phyloP scores from a whole-genome alignment of 2,113 vertebrate species.

The Aviceda subcristata region DNA sequence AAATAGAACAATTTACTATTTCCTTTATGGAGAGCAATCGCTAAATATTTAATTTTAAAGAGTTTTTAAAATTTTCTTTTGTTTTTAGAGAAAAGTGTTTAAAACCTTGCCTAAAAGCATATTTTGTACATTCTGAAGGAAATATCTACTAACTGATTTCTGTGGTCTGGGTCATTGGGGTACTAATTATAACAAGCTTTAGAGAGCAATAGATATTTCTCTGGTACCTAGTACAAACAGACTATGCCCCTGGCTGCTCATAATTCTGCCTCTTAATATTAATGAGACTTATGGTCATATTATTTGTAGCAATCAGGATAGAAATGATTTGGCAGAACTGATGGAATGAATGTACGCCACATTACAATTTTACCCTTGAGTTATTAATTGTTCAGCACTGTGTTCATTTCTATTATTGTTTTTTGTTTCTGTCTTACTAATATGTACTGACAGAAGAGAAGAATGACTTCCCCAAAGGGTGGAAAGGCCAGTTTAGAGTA shows the following conservation, averaged over 20 bases:
- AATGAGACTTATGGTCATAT: not conserved
- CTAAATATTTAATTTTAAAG: not conserved
- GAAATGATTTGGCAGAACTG: conserved; percentile 32
- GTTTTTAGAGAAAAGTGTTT: not conserved
- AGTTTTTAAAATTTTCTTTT: not conserved
- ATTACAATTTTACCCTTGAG: conserved; percentile 8
- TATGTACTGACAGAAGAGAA: not conserved
- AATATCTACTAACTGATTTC: not conserved
- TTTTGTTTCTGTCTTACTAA: not conserved
- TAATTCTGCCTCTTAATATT: conserved; percentile 18
- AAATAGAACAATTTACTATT: not conserved
- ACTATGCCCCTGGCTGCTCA: conserved; percentile 18
- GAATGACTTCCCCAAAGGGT: not conserved
- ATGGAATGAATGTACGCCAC: conserved; percentile 5
- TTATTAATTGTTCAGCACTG: not conserved
- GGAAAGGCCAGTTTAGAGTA: not conserved
- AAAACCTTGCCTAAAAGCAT: not conserved
- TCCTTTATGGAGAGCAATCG: not conserved
- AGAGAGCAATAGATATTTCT: not conserved
- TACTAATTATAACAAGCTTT: conserved; percentile 26
- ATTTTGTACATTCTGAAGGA: not conserved
- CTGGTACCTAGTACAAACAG: not conserved
- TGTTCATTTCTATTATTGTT: not conserved
- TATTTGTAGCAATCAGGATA: conserved; percentile 7
- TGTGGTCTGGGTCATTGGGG: not conserved